Conservation (phyloP, 2,113 vertebrate species). For the Chaetodon trifascialis region DNA sequence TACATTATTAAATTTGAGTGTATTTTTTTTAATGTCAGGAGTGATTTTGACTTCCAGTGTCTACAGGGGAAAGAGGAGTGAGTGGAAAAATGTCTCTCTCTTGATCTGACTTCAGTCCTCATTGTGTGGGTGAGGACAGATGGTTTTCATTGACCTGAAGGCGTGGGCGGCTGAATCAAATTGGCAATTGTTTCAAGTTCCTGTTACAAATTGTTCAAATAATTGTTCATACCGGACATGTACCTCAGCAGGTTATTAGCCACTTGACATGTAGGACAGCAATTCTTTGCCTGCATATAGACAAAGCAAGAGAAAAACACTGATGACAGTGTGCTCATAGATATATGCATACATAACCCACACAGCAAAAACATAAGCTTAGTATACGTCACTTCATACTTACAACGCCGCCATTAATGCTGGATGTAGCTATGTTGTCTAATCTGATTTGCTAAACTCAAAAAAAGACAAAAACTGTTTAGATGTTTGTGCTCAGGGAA, state of each 20-base stretch:
- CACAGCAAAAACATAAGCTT: neutral
- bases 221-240: constrained; percentile 45
- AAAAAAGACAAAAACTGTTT: neutral
- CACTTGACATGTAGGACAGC: constrained; percentile 95
- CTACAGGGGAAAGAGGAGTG: neutral
- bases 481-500: neutral
- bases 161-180: constrained; percentile 66
- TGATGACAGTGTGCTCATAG: too few relatives aligned
- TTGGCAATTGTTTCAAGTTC: constrained; percentile 85
- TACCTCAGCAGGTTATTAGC: constrained; percentile 87
- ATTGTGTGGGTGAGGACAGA: constrained; percentile 9
- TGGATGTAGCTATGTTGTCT: constrained; percentile 64
- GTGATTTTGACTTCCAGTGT: neutral
- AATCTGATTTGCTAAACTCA: constrained; percentile 79
- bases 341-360: too few relatives aligned
- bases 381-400: constrained; percentile 50
- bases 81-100: neutral
- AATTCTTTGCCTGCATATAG: constrained; percentile 86
- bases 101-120: neutral
- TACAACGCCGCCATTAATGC: constrained; percentile 76
- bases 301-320: neutral
- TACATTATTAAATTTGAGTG: too few relatives aligned
- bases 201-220: constrained; percentile 82
- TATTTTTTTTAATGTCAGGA: too few relatives aligned
- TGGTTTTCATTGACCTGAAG: constrained; percentile 20